Conservation (phyloP, 2,113 vertebrate genomes). For the Labeo rohita region DNA sequence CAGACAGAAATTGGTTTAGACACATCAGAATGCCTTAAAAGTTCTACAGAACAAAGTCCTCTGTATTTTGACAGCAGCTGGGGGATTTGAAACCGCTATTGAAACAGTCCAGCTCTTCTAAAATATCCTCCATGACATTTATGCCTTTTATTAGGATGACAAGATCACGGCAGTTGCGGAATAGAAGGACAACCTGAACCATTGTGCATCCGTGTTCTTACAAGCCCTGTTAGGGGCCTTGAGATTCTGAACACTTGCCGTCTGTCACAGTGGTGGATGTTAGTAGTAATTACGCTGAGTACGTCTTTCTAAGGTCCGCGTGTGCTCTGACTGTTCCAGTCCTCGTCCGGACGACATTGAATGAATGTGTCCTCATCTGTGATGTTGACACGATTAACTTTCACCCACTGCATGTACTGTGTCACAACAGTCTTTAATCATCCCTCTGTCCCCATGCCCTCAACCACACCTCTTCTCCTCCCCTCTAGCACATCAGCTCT, state of each 20-base stretch:
- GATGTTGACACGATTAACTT: constrained; percentile 63
- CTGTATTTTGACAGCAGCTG: constrained; percentile 14
- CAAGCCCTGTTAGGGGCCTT: constrained; percentile 22
- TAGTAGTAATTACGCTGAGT: constrained; percentile 44
- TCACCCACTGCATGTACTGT: constrained; percentile 52
- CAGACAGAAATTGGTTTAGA: constrained; percentile 1
- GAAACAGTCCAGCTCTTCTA: background rate
- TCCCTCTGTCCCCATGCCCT: constrained; percentile 20
- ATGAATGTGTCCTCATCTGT: constrained; percentile 58
- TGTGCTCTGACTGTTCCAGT: constrained; percentile 36
- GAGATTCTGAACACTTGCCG: constrained; percentile 40
- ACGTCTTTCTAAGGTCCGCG: constrained; percentile 11
- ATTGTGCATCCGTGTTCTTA: constrained; percentile 1
- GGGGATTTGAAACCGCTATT: constrained; percentile 3
- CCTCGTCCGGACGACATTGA: constrained; percentile 58
- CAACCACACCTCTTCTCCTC: constrained; percentile 35
- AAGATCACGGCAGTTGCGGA: background rate
- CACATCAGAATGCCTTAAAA: constrained; percentile 18
- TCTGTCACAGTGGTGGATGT: constrained; percentile 22
- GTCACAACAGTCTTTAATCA: constrained; percentile 57
- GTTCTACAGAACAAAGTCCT: constrained; percentile 15
- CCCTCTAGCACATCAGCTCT: constrained; percentile 33
- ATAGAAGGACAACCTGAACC: background rate
- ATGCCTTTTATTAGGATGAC: constrained; percentile 25
- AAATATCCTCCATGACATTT: constrained; percentile 12